Evolutionary conservation across 2,888 invertebrate species (phyloP).

Genomic region (Anoncus sp.): DNA sequence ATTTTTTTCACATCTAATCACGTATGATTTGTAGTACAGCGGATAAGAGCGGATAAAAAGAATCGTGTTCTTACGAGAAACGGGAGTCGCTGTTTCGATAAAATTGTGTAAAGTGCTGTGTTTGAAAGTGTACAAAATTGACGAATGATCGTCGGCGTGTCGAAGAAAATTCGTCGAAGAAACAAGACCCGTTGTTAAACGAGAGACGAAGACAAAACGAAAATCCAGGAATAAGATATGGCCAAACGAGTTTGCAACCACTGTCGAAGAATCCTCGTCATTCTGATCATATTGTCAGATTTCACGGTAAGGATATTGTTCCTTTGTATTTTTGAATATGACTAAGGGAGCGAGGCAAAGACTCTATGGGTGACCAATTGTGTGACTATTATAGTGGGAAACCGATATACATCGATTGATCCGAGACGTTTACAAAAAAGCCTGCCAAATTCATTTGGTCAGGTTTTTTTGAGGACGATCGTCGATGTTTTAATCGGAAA

Average conservation of each 20-base stretch:
- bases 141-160: not conserved
- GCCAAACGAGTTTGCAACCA: slow-evolving; percentile 18
- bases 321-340: not conserved
- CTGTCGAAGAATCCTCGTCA: slow-evolving; percentile 3
- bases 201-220: not conserved
- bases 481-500: no score
- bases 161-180: not conserved
- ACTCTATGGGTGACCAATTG: no score
- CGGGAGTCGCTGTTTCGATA: not conserved
- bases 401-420: no score
- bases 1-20: not conserved
- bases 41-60: no score
- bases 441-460: no score
- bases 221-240: slow-evolving; percentile 24
- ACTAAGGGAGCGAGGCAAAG: no score
- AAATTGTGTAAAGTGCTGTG: not conserved
- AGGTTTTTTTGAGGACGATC: no score
- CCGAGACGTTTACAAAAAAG: no score
- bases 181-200: not conserved
- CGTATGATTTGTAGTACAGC: no score
- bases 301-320: slow-evolving; percentile 20
- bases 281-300: slow-evolving; percentile 1
- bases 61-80: not conserved
- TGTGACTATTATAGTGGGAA: no score
- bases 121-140: not conserved